phyloP scores from a whole-genome alignment of 2,113 vertebrate species.

The Gracilinanus agilis region DNA sequence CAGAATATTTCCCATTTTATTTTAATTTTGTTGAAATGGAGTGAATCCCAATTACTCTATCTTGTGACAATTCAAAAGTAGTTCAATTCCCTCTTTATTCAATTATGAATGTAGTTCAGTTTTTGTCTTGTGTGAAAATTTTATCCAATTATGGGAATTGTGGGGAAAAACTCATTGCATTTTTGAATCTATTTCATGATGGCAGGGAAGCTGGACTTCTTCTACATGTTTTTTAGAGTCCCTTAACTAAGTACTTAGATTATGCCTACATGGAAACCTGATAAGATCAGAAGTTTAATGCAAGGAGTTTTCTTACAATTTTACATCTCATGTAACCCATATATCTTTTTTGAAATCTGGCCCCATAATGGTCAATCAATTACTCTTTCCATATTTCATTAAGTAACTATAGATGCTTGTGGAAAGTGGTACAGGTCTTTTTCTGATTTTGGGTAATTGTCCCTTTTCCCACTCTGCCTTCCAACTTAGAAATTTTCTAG shows the following conservation, averaged over 20 bases:
- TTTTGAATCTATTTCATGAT: background rate
- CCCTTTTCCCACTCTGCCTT: background rate
- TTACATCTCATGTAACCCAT: background rate
- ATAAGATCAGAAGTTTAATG: background rate
- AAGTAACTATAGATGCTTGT: background rate
- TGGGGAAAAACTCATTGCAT: background rate
- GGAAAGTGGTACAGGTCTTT: background rate
- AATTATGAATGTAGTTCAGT: background rate
- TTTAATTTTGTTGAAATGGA: background rate
- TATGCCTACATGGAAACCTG: background rate
- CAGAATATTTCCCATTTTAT: background rate
- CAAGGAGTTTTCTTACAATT: background rate
- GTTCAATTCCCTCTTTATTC: background rate
- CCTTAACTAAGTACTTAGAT: background rate
- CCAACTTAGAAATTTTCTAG: background rate
- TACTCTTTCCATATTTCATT: background rate
- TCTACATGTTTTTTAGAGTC: background rate
- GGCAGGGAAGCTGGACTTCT: background rate
- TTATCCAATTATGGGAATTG: background rate
- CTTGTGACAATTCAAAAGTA: background rate
- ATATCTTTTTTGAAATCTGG: background rate
- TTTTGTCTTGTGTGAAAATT: background rate
- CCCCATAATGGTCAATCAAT: background rate
- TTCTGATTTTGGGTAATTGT: background rate
- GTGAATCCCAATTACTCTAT: background rate